Base-by-base conservation (phyloP, 2,113 vertebrate genomes). In the Albula goreensis region DNA sequence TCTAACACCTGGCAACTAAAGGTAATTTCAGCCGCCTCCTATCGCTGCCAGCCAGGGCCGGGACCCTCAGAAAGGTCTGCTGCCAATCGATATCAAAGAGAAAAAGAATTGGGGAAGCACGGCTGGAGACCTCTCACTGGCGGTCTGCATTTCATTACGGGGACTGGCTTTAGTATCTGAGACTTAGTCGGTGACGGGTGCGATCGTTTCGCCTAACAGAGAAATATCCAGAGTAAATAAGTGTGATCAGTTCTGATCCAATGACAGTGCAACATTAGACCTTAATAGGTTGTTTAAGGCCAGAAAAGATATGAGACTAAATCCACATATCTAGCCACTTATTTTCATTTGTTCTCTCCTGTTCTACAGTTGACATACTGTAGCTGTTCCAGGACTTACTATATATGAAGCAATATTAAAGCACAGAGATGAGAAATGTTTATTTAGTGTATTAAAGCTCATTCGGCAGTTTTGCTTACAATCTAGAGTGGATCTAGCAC, bases 1-100 rank as follows among this genome's bases (percentile, higher is more conserved):
- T 86, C 77, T 86, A 86, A 82, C 77, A 74, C 80, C 80, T 53
- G 80, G 52, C 48, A 82, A 82, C 66, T 78, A 52, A 83, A 83
- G 81, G 81, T 82, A 86, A 86, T 86, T 83, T 83, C 85, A 86
- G 66, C 80, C 74, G 10, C n/a, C 70, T 86, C 81, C 85, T 78
- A 57, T 86, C 86, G 77, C 52, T 22, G 41, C 31, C 31, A 78
- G 81, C 86, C 50, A 50, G 86, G 3, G 77, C 22, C 51, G 22
- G 8, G 70, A 51, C 82, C n/a, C 49, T 49, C 80, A 77, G 51
- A 83, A 74, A 80, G 74, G 48, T 83, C 82, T 80, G 49, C 78
- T 79, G 74, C 74, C 70, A 66, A 83, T 83, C 86, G 19, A 86
- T 86, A 83, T 79, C 13, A 66, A 81, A 80, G 81, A 63, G 51